phyloP scores from a whole-genome alignment of 1,140 invertebrate genomes.

The Drosophila virilis region DNA sequence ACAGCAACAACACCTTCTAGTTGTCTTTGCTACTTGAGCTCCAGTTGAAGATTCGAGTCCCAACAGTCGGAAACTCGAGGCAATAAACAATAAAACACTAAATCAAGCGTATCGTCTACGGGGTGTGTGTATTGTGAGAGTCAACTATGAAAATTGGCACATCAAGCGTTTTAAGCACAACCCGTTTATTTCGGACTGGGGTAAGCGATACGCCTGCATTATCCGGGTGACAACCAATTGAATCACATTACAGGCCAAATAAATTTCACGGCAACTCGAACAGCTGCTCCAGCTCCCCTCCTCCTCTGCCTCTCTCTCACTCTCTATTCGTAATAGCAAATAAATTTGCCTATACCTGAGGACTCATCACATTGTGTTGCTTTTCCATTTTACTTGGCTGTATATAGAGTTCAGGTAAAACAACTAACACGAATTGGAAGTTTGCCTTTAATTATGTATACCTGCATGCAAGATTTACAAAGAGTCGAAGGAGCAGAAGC shows the following conservation, averaged over 20 bases:
- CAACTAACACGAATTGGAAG: neutral
- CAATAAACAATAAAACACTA: slow-evolving; percentile 54
- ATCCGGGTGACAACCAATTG: slow-evolving; percentile 63
- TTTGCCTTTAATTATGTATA: slow-evolving; percentile 8
- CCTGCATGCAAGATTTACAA: slow-evolving; percentile 3
- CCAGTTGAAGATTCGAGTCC: slow-evolving; percentile 27
- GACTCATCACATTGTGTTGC: slow-evolving; percentile 17
- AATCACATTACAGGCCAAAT: slow-evolving; percentile 74
- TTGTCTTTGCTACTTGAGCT: slow-evolving; percentile 39
- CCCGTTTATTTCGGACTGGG: slow-evolving; percentile 58
- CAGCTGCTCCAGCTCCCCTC: neutral
- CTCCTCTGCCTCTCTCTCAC: neutral
- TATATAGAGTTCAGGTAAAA: neutral
- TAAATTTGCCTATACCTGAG: slow-evolving; percentile 36
- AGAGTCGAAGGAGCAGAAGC: neutral
- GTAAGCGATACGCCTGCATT: slow-evolving; percentile 65
- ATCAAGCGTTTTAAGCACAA: slow-evolving; percentile 70
- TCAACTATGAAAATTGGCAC: slow-evolving; percentile 77
- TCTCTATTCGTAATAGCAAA: slow-evolving; percentile 23
- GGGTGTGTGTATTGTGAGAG: slow-evolving; percentile 10
- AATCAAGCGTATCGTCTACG: slow-evolving; percentile 40
- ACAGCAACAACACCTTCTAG: slow-evolving; percentile 20
- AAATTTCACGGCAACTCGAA: slow-evolving; percentile 46
- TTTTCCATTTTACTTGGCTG: neutral
- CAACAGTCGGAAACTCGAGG: slow-evolving; percentile 38